A percentile compares a stretch with the other conserved stretches of the same genome.
Conservation (phyloP, 2,888 invertebrate genomes). For the Orthosia incerta region DNA sequence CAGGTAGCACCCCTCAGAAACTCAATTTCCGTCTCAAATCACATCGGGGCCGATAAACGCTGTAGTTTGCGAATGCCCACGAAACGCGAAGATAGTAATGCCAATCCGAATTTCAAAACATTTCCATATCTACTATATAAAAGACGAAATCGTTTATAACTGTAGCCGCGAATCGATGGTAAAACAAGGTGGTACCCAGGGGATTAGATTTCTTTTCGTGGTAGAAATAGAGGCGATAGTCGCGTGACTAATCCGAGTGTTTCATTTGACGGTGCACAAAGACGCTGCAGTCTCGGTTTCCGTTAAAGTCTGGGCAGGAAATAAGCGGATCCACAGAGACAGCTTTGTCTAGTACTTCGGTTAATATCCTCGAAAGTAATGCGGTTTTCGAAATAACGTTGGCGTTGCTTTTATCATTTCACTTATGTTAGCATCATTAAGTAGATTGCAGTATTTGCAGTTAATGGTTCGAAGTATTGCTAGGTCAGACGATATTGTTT, state of each 20-base stretch:
- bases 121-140: constrained; percentile 49
- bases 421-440: constrained; percentile 56
- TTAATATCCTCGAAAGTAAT: constrained; percentile 67
- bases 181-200: constrained; percentile 39
- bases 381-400: constrained; percentile 60
- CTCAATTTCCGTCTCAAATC: constrained; percentile 78
- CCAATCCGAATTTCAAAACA: constrained; percentile 62
- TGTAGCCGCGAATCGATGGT: constrained; percentile 50
- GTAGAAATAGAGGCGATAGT: constrained; percentile 52
- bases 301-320: constrained; percentile 87
- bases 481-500: constrained; percentile 47
- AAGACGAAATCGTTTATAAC: constrained; percentile 45
- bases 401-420: constrained; percentile 46
- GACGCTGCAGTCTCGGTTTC: constrained; percentile 77
- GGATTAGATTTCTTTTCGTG: constrained; percentile 47
- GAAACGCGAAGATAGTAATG: constrained; percentile 53
- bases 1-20: constrained; percentile 67
- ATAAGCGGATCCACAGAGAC: constrained; percentile 81
- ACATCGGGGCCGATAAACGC: constrained; percentile 60
- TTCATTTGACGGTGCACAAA: constrained; percentile 70
- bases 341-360: constrained; percentile 78
- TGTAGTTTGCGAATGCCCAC: constrained; percentile 55
- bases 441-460: constrained; percentile 51
- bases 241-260: constrained; percentile 56
- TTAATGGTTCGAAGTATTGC: constrained; percentile 49